These are phyloP conservation scores for Drosophila percnosoma DNA, from an alignment of 2,888 invertebrate species.

Conservation along the genomic window DNA sequence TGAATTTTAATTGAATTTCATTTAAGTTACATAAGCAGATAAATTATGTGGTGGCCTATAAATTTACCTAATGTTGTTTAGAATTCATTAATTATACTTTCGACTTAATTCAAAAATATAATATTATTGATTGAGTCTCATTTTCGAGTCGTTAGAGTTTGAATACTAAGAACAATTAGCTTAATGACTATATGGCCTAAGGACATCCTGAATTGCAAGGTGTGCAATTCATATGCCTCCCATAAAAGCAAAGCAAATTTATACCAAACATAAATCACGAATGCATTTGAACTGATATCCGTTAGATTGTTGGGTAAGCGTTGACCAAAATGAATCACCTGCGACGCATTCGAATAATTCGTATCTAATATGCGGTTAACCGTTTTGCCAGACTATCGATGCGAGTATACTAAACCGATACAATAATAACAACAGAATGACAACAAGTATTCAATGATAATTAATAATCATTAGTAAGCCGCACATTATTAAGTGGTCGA, in stretches of 20 bases:
- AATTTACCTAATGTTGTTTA: background rate
- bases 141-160: no score
- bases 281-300: slow-evolving; percentile 24
- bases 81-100: background rate
- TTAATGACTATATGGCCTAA: slow-evolving; percentile 7
- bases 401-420: slow-evolving; percentile 6
- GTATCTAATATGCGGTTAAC: slow-evolving; percentile 69
- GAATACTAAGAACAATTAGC: background rate
- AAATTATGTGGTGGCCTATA: background rate
- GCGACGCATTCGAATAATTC: slow-evolving; percentile 47
- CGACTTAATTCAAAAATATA: background rate
- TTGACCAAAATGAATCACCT: slow-evolving; percentile 54
- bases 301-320: slow-evolving; percentile 36
- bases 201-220: background rate
- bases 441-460: slow-evolving; percentile 70
- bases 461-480: slow-evolving; percentile 79
- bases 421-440: slow-evolving; percentile 43
- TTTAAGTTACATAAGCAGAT: background rate
- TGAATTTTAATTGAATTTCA: background rate
- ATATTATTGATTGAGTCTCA: background rate
- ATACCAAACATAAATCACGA: slow-evolving; percentile 37
- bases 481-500: slow-evolving; percentile 80
- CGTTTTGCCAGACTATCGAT: slow-evolving; percentile 22
- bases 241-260: slow-evolving; percentile 3
- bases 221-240: background rate